Conservation (phyloP, 2,888 invertebrate species). For the Lasioglossum leucozonium region DNA sequence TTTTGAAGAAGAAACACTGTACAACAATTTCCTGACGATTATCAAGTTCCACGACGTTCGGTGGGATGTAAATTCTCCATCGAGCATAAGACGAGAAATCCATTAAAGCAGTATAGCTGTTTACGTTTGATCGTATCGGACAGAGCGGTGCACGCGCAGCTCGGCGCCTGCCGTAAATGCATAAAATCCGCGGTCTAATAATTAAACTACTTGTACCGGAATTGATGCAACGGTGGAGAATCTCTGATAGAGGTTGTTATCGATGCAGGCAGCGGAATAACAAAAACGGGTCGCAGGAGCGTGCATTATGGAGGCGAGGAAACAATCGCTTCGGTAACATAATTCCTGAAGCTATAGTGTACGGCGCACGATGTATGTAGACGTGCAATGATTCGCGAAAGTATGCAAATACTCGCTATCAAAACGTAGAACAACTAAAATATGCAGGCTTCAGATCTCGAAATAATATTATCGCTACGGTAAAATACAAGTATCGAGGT, state of each 20-base stretch:
- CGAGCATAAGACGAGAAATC: background rate
- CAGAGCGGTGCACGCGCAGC: background rate
- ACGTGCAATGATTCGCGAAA: background rate
- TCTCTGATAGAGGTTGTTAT: background rate
- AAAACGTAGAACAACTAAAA: background rate
- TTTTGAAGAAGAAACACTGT: no score
- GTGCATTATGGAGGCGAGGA: background rate
- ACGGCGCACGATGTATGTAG: background rate
- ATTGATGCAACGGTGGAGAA: background rate
- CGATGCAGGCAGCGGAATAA: background rate
- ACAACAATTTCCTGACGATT: background rate
- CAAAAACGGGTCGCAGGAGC: background rate
- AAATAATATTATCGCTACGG: background rate
- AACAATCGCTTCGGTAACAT: background rate
- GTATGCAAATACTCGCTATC: background rate
- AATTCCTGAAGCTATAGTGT: constrained; percentile 5
- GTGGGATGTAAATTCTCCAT: background rate
- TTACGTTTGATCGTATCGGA: background rate
- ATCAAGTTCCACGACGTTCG: no score
- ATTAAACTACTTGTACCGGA: background rate
- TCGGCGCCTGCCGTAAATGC: background rate
- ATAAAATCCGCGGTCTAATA: background rate
- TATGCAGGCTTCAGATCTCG: background rate
- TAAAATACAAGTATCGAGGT: background rate
- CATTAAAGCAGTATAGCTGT: background rate